Base-by-base conservation (phyloP, 2,113 vertebrate species). In the Thymallus thymallus region DNA sequence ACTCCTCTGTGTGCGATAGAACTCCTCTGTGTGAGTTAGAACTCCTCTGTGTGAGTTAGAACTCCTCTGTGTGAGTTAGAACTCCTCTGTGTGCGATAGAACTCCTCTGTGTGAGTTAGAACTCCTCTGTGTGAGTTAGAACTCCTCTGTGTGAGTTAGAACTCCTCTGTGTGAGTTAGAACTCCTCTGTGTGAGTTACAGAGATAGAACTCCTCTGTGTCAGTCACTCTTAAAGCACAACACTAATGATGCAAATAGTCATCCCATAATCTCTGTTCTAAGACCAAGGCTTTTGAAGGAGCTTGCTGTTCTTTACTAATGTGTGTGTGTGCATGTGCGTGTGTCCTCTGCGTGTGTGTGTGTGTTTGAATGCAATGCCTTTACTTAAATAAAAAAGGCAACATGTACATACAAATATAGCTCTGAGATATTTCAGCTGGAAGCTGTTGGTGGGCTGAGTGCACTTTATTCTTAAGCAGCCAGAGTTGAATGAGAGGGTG, bases 351-450 rank as follows among this genome's bases (percentile, higher is more conserved):
- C 55, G 65, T 23, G 56, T 22, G 66, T 68, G 9, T 56, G 48
- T 76, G 58, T 72, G 14, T 69, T 56, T 26, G 67, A 51, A 51
- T 18, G 16, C 16, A 48, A 14, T 48, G 46, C 46, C 71, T 82
- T 76, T 80, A 69, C 74, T 84, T 81, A 80, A 35, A 69, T 78
- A 87, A 86, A 69, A 79, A 87, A 87, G 81, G 74, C 76, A 51
- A 51, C 12, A 51, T 51, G 76, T 4, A 14, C 35, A 41, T 66
- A 84, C 77, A 84, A 76, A 81, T 62, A 62, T 80, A 76, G 89
- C 91, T 85, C 79, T 30, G 66, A 86, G 91, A 88, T 82, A 87
- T 87, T 80, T 78, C 79, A 78, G 68, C 78, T 88, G 85, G 88
- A 87, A 90, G 85, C 84, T 77, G 77, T 66, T 51, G 16, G 86